Evolutionary conservation across 2,797 vertebrate species (phyloP).

Genomic region (Percopsis omiscomaycus): DNA sequence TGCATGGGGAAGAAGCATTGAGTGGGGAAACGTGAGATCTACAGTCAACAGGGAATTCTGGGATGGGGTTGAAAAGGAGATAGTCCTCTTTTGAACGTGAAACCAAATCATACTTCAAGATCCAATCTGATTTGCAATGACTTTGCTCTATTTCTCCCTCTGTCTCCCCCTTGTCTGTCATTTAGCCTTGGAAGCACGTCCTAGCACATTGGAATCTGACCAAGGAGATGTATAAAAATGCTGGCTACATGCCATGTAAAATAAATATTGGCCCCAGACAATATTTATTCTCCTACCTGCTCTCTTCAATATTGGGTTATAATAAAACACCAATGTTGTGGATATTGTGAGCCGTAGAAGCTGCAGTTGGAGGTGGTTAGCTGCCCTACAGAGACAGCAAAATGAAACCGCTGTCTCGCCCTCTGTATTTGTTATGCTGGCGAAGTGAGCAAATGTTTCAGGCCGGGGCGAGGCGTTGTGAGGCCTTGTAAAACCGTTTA

Average conservation of each 20-base stretch:
- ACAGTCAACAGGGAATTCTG: too few species aligned
- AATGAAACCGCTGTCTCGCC: slow-evolving; percentile 2
- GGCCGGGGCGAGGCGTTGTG: slow-evolving; percentile 4
- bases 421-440: slow-evolving; percentile 15
- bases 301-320: not conserved
- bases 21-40: not conserved
- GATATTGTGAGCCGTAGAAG: not conserved
- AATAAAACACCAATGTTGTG: not conserved
- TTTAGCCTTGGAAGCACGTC: not conserved
- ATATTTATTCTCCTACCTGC: slow-evolving; percentile 2
- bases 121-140: too few species aligned
- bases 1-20: not conserved
- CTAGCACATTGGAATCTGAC: not conserved
- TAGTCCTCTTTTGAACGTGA: too few species aligned
- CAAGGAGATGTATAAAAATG: not conserved
- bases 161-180: too few species aligned
- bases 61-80: too few species aligned
- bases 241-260: not conserved
- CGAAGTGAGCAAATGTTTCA: slow-evolving; percentile 16
- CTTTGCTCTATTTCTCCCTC: too few species aligned
- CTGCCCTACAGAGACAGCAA: not conserved
- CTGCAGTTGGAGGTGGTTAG: not conserved
- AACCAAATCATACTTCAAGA: too few species aligned
- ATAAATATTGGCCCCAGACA: not conserved
- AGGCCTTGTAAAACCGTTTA: slow-evolving; percentile 8